A percentile compares a stretch with the other conserved stretches of the same genome.
Evolutionary conservation across 2,888 invertebrate genomes (phyloP).

Genomic region (Syrista parreyssii): DNA sequence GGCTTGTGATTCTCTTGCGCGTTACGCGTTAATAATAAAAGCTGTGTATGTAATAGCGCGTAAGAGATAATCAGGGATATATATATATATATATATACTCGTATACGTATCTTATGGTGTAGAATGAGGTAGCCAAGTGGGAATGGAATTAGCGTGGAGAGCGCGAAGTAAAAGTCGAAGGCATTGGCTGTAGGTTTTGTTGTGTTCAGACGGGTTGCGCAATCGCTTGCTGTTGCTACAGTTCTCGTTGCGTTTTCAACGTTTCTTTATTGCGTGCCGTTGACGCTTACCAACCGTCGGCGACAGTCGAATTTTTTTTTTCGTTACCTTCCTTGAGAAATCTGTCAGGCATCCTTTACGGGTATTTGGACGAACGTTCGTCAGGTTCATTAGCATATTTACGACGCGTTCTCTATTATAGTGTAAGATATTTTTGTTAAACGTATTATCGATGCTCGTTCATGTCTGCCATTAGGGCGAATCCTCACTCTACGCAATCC

Average conservation of each 20-base stretch:
- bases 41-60: not conserved
- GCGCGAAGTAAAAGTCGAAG: conserved; percentile 20
- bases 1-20: not conserved
- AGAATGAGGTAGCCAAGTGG: not conserved
- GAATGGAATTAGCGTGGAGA: not conserved
- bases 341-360: not conserved
- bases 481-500: not conserved
- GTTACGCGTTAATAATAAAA: not conserved
- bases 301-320: not conserved
- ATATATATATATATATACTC: not conserved
- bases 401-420: not conserved
- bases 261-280: conserved; percentile 20
- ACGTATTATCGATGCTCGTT: too few relatives aligned
- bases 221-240: conserved; percentile 14
- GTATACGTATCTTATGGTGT: not conserved
- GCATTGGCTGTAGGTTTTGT: conserved; percentile 29
- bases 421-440: not conserved
- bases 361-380: not conserved
- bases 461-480: not conserved
- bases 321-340: not conserved
- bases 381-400: not conserved
- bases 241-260: conserved; percentile 24
- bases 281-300: not conserved
- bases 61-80: not conserved
- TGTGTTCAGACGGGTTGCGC: conserved; percentile 18